Conservation (phyloP, 2,888 invertebrate genomes). For the Prosopocoilus inquinatus region DNA sequence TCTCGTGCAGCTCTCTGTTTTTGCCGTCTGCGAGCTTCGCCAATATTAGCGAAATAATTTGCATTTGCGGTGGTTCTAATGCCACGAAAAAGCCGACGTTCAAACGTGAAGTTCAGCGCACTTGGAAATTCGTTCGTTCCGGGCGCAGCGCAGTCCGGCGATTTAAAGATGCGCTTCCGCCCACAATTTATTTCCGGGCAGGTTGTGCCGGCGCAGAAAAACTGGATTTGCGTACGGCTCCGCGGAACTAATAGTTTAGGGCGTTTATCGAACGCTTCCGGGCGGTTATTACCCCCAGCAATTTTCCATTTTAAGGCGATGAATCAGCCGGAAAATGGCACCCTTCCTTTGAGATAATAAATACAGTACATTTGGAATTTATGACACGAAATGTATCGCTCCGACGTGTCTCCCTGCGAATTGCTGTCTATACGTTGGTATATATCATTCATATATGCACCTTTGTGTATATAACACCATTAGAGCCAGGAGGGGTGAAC, state of each 20-base stretch:
- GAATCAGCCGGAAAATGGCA: neutral
- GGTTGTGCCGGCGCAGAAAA: too few relatives aligned
- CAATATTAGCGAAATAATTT: neutral
- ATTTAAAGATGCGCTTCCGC: too few relatives aligned
- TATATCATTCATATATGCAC: conserved; percentile 22
- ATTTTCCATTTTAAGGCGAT: neutral
- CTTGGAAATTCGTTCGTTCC: too few relatives aligned
- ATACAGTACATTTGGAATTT: conserved; percentile 17
- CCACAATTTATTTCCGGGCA: neutral
- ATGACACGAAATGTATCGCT: conserved; percentile 16
- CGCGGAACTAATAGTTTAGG: neutral
- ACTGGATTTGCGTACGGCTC: neutral
- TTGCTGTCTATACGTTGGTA: conserved; percentile 13
- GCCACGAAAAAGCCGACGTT: neutral
- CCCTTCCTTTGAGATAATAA: neutral
- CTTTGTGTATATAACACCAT: conserved; percentile 14
- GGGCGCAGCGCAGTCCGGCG: too few relatives aligned
- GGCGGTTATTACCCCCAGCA: neutral
- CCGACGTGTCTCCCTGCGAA: conserved; percentile 13
- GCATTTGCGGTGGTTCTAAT: conserved; percentile 1
- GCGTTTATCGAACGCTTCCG: neutral
- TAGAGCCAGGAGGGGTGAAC: conserved; percentile 18
- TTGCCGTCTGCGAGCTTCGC: conserved; percentile 6
- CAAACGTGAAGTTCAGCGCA: neutral
- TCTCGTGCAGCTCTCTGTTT: too few relatives aligned